Evolutionary conservation across 2,113 vertebrate species (phyloP).

Genomic region (Clarias magur): DNA sequence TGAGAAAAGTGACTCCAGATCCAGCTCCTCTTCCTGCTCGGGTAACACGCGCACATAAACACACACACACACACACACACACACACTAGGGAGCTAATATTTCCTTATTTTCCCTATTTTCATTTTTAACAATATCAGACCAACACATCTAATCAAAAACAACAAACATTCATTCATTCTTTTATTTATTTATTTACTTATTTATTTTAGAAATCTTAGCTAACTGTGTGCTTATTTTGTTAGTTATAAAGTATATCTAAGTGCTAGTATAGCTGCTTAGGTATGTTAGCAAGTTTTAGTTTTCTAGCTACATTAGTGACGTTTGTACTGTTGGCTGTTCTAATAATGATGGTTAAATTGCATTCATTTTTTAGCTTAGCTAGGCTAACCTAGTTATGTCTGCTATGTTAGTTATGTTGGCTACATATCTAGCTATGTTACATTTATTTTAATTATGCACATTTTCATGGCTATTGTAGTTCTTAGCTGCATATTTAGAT

Average conservation of each 20-base stretch:
- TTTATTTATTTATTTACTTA: not conserved
- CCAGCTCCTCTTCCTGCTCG: constrained; percentile 66
- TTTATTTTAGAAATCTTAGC: not conserved
- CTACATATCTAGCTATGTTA: not conserved
- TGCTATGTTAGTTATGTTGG: not conserved
- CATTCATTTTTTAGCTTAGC: not conserved
- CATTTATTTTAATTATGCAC: not conserved
- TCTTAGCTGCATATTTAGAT: not conserved
- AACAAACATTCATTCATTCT: not conserved
- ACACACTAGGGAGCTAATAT: not conserved
- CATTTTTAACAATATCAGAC: too few relatives aligned
- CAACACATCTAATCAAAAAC: not conserved
- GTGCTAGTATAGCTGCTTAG: not conserved
- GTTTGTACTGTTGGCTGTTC: not conserved
- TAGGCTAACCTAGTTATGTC: not conserved
- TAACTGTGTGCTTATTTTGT: not conserved
- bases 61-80: not conserved
- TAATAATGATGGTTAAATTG: not conserved
- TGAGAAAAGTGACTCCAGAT: constrained; percentile 66
- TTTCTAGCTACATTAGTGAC: not conserved
- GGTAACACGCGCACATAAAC: constrained; percentile 52
- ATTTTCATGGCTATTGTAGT: not conserved
- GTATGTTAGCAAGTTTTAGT: not conserved
- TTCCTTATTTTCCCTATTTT: too few relatives aligned
- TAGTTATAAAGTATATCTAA: not conserved